phyloP scores from a whole-genome alignment of 2,888 invertebrate species.

The Phalera bucephala region DNA sequence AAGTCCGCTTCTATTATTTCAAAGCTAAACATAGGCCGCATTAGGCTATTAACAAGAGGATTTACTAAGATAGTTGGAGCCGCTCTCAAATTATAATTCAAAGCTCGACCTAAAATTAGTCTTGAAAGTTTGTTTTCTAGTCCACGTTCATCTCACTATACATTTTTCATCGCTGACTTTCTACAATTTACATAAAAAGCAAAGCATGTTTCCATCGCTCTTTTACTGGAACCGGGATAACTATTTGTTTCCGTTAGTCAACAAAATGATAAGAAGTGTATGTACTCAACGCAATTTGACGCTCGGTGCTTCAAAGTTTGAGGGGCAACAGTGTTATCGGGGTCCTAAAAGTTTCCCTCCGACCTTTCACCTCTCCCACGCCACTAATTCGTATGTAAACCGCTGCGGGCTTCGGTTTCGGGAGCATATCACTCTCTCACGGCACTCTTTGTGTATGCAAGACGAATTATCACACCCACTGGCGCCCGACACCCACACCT shows the following conservation, averaged over 20 bases:
- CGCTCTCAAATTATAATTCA: conserved; percentile 7
- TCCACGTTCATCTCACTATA: conserved; percentile 1
- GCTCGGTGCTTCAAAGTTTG: conserved; percentile 40
- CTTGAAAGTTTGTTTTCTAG: conserved; percentile 5
- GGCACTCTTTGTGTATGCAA: conserved; percentile 73
- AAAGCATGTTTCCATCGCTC: conserved; percentile 1
- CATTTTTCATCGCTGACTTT: conserved; percentile 6
- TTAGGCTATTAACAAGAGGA: conserved; percentile 1
- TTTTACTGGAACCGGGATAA: conserved; percentile 9
- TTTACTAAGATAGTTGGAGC: not conserved
- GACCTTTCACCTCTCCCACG: conserved; percentile 80
- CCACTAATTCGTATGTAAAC: conserved; percentile 69
- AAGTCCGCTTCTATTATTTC: not conserved
- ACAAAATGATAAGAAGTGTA: conserved; percentile 17
- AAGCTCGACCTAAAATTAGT: conserved; percentile 4
- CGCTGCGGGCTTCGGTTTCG: conserved; percentile 54
- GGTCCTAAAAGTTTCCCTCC: conserved; percentile 40
- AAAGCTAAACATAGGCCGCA: conserved; percentile 2
- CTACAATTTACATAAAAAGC: conserved; percentile 6
- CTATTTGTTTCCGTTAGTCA: conserved; percentile 21
- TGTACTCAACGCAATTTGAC: conserved; percentile 20
- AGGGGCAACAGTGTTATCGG: conserved; percentile 28
- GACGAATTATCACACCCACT: conserved; percentile 80
- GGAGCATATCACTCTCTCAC: conserved; percentile 75
- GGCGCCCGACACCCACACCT: conserved; percentile 66